Evolutionary conservation across 2,888 invertebrate genomes (phyloP).

Genomic region (Drosophila melanosoma): DNA sequence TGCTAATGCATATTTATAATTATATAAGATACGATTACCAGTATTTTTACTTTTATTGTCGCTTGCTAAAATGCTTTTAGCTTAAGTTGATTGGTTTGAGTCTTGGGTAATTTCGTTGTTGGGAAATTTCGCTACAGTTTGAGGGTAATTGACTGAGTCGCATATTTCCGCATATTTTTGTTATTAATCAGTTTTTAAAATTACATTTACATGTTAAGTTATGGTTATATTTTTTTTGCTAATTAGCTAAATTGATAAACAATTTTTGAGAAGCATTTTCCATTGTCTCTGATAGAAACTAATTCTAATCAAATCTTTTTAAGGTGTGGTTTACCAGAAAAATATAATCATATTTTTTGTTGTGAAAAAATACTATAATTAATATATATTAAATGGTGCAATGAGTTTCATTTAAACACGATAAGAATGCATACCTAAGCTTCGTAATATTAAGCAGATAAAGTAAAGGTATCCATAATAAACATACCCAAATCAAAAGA

Average conservation of each 20-base stretch:
- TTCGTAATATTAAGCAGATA: neutral
- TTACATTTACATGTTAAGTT: no score
- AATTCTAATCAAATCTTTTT: neutral
- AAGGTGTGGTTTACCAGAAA: neutral
- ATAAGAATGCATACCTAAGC: neutral
- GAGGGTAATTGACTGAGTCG: neutral
- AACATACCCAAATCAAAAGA: neutral
- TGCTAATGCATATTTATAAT: neutral
- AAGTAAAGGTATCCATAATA: neutral
- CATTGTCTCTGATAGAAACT: no score
- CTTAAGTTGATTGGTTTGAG: conserved; percentile 10
- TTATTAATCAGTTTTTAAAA: neutral
- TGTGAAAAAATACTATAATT: neutral
- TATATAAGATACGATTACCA: neutral
- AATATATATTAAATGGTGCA: neutral
- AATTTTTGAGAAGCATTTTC: neutral
- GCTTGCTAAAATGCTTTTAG: neutral
- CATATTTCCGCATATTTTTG: no score
- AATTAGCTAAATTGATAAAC: neutral
- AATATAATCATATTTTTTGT: neutral
- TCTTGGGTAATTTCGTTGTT: conserved; percentile 11
- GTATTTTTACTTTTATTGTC: conserved; percentile 4
- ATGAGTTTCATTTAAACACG: no score
- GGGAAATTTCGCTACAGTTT: conserved; percentile 10
- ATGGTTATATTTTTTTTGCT: no score